These are phyloP conservation scores for Protosalanx chinensis DNA, from an alignment of 2,797 vertebrate genomes.

Conservation along the genomic window DNA sequence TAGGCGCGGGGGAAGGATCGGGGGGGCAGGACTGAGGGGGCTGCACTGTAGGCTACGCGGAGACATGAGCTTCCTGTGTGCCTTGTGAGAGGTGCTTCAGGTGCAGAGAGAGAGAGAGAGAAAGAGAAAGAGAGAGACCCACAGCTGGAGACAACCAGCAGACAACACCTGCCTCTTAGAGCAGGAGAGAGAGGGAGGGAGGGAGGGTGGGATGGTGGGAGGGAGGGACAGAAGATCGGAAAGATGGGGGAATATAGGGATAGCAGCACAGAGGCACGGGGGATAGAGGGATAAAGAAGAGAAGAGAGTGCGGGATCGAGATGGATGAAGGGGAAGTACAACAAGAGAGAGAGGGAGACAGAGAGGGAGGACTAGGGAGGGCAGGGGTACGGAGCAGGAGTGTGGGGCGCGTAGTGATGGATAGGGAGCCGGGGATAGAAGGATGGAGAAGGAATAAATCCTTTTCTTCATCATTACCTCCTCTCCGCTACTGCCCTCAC, in stretches of 20 bases:
- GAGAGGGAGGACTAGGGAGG: slow-evolving; percentile 37
- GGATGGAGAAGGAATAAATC: slow-evolving; percentile 65
- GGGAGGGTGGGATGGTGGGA: slow-evolving; percentile 51
- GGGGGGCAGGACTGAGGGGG: slow-evolving; percentile 30
- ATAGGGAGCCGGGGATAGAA: slow-evolving; percentile 38
- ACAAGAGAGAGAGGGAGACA: slow-evolving; percentile 23
- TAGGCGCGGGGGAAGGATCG: slow-evolving; percentile 32
- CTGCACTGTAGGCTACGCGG: slow-evolving; percentile 43
- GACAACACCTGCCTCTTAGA: slow-evolving; percentile 4
- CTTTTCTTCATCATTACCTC: slow-evolving; percentile 81
- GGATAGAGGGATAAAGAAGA: slow-evolving; percentile 56
- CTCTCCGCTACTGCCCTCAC: slow-evolving; percentile 72
- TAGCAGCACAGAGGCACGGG: not conserved
- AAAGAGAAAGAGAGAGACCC: not conserved
- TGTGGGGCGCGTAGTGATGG: slow-evolving; percentile 35
- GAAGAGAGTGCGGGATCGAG: slow-evolving; percentile 15
- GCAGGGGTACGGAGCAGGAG: too few species aligned
- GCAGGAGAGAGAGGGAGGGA: slow-evolving; percentile 7
- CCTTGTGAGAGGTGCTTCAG: slow-evolving; percentile 36
- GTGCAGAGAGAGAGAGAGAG: slow-evolving; percentile 20
- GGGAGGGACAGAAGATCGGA: slow-evolving; percentile 18
- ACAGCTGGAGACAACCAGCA: not conserved
- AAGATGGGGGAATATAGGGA: not conserved
- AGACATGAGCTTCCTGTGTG: slow-evolving; percentile 47
- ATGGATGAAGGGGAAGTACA: slow-evolving; percentile 34